A percentile compares a stretch with the other conserved stretches of the same genome.
Evolutionary conservation across 37 sponge, comb jelly and placozoan genomes (phyloP).

Genomic region (Ephydatia muelleri): DNA sequence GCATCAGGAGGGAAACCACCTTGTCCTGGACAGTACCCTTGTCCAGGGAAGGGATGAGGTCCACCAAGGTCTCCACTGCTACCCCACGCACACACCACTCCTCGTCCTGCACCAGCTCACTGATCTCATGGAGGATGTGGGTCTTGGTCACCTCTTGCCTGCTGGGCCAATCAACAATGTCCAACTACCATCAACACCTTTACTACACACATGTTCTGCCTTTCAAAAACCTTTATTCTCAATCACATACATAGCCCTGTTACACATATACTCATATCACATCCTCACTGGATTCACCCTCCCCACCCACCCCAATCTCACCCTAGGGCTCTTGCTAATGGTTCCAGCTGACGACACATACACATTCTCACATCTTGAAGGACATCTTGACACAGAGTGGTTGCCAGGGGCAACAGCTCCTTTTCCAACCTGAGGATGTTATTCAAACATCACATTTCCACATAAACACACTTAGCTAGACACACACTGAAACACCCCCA

Average conservation of each 20-base stretch:
- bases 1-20: constrained; percentile 26
- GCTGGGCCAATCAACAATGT: too few relatives aligned
- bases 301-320: constrained; percentile 16
- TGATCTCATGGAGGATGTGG: constrained; percentile 50
- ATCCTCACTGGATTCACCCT: too few relatives aligned
- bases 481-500: too few relatives aligned
- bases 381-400: constrained; percentile 72
- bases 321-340: constrained; percentile 46
- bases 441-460: too few relatives aligned
- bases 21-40: background rate
- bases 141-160: constrained; percentile 24
- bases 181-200: too few relatives aligned
- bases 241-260: too few relatives aligned
- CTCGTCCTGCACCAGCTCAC: constrained; percentile 57
- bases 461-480: too few relatives aligned
- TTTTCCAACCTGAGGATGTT: constrained; percentile 47
- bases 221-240: too few relatives aligned
- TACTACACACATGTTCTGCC: too few relatives aligned
- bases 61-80: constrained; percentile 52
- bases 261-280: too few relatives aligned
- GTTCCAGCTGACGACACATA: constrained; percentile 58
- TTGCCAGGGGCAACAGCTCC: constrained; percentile 61
- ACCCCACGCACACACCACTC: constrained; percentile 49
- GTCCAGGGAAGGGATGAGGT: constrained; percentile 36
- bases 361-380: constrained; percentile 37